A percentile compares a stretch with the other conserved stretches of the same genome.
Conservation (phyloP, 2,888 invertebrate genomes). For the Mythimna lalbum region DNA sequence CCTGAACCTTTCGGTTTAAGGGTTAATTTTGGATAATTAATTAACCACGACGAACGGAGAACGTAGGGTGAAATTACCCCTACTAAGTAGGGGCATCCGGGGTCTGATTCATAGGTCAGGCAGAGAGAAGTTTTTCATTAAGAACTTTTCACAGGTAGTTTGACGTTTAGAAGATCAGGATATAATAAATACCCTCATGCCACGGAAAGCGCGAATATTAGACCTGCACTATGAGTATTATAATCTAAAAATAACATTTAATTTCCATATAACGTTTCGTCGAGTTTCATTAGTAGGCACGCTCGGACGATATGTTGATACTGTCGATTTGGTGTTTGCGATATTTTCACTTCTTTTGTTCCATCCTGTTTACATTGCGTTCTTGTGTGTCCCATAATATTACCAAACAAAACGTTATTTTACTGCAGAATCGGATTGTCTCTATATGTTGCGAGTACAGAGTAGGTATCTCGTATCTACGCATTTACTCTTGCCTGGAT, state of each 20-base stretch:
- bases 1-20: too few species aligned
- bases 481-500: conserved; percentile 6
- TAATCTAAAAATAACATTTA: not conserved
- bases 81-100: too few species aligned
- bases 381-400: conserved; percentile 40
- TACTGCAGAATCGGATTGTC: conserved; percentile 12
- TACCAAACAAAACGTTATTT: conserved; percentile 47
- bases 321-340: conserved; percentile 38
- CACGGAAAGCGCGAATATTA: too few species aligned
- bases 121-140: too few species aligned
- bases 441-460: not conserved
- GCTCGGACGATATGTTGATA: conserved; percentile 46
- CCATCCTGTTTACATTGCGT: conserved; percentile 40
- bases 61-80: too few species aligned
- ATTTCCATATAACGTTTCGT: conserved; percentile 13
- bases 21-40: too few species aligned
- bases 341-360: conserved; percentile 38
- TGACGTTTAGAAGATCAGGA: too few species aligned
- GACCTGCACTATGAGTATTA: too few species aligned
- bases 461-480: not conserved
- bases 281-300: conserved; percentile 40
- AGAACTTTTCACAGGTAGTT: too few species aligned
- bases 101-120: too few species aligned
- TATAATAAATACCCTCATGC: too few species aligned
- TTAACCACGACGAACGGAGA: too few species aligned